Conservation (phyloP, 1,140 invertebrate species). For the Papilio glaucus region DNA sequence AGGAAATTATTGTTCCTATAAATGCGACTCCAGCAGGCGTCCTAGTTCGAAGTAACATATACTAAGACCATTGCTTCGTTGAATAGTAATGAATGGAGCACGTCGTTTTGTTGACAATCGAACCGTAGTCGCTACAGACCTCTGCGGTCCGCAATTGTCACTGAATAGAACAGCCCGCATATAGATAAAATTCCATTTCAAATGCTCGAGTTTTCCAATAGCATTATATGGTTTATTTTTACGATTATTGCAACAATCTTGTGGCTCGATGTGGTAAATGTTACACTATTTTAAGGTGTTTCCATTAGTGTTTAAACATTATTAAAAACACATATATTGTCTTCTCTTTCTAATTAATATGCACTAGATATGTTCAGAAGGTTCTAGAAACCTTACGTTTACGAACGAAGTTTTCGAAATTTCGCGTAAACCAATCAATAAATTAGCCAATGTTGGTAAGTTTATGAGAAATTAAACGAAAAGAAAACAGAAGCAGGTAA, state of each 20-base stretch:
- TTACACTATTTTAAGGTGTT: neutral
- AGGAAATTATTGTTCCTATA: neutral
- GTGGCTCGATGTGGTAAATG: neutral
- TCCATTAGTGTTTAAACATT: neutral
- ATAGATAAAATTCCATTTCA: conserved; percentile 8
- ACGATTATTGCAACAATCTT: conserved; percentile 3
- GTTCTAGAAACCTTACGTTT: neutral
- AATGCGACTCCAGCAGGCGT: neutral
- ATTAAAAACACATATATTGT: neutral
- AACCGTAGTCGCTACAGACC: neutral
- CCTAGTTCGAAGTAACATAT: neutral
- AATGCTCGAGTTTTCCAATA: conserved; percentile 6
- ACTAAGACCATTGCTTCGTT: neutral
- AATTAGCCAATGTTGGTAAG: neutral
- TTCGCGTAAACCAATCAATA: neutral
- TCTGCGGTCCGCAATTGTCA: neutral
- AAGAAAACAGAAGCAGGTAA: neutral
- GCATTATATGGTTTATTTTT: neutral
- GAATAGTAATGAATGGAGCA: neutral
- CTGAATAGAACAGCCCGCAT: neutral
- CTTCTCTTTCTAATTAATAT: neutral
- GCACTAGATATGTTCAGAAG: neutral
- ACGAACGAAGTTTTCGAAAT: too few relatives aligned
- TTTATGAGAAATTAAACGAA: neutral
- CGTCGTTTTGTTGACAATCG: conserved; percentile 16